phyloP scores from a whole-genome alignment of 2,888 invertebrate genomes.

The Amphipoea lucens region DNA sequence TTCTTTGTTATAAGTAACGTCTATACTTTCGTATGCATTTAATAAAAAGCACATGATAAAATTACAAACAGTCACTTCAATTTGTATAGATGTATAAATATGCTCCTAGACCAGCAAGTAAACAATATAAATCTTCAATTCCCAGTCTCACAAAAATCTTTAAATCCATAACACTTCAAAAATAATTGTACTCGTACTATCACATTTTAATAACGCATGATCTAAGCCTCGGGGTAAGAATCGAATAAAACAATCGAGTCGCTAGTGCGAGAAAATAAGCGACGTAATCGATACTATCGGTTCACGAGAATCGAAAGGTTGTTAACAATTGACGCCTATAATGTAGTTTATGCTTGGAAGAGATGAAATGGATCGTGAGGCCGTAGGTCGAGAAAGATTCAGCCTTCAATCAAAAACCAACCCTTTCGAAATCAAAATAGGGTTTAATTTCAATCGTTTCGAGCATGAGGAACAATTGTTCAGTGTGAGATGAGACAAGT shows the following conservation, averaged over 20 bases:
- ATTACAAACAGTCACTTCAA: too few species aligned
- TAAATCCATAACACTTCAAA: slow-evolving; percentile 48
- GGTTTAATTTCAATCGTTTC: slow-evolving; percentile 69
- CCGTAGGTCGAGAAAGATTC: slow-evolving; percentile 82
- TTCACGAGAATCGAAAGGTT: slow-evolving; percentile 88
- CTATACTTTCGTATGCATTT: too few species aligned
- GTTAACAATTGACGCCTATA: slow-evolving; percentile 89
- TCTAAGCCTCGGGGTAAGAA: slow-evolving; percentile 75
- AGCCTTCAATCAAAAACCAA: slow-evolving; percentile 57
- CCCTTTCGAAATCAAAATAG: slow-evolving; percentile 61
- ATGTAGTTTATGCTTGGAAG: slow-evolving; percentile 86
- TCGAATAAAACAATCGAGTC: slow-evolving; percentile 86
- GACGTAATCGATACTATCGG: slow-evolving; percentile 87
- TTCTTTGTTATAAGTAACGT: too few species aligned
- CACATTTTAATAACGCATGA: slow-evolving; percentile 71
- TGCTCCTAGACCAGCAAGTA: neutral
- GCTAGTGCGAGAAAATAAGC: slow-evolving; percentile 86
- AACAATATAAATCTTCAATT: neutral
- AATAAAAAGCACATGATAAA: too few species aligned
- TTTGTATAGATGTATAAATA: neutral
- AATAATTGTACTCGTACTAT: slow-evolving; percentile 64
- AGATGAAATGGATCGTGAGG: slow-evolving; percentile 89
- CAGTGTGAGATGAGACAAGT: slow-evolving; percentile 82
- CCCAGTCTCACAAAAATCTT: neutral
- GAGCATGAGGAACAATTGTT: slow-evolving; percentile 78